Evolutionary conservation across 2,888 invertebrate species (phyloP), one percentile per base, ranked within the genome.

Genomic region (Acheta domesticus): DNA sequence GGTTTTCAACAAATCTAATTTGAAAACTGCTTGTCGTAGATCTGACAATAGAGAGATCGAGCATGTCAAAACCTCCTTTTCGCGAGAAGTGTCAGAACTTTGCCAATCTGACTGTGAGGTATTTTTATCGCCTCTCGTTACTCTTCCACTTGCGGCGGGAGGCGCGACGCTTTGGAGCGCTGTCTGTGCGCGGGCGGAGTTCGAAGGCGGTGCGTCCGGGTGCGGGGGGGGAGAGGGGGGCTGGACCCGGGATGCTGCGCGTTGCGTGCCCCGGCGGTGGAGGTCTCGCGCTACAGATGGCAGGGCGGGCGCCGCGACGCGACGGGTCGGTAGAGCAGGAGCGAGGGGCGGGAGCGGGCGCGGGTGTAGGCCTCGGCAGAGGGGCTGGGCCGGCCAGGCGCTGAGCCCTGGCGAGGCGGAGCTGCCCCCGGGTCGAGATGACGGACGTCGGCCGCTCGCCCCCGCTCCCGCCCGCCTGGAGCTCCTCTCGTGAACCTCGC

Each of bases 261-360:
- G 75, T 21, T 21, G 36, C 48, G 48, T 48, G 75, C 23, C 20
- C 62, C 36, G 36, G 75, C 74, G 48, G 75, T 78, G 75, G 49
- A 62, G 76, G 77, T 79, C 79, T 48, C 48, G 73, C 11, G 75
- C 80, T 73, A 74, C 80, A 80, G 80, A 80, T 80, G 80, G 77
- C 80, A 77, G 48, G n/a, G 19, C 14, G 11, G 19, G 23, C 76
- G n/a, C 16, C 62, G n/a, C 16, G 62, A 4, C n/a, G 62, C 16
- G n/a, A 4, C 62, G 14, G 16, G 62, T 14, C 16, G n/a, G 5
- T n/a, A n/a, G 62, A n/a, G 62, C 16, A 14, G 62, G 62, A 5
- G 62, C 62, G n/a, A 12, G 1, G 14, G 16, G n/a, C 8, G 16
- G 62, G 62, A 16, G 62, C 16, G 16, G 62, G 62, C 62, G 36